Evolutionary conservation across 2,113 vertebrate genomes (phyloP), one percentile per base, ranked within the genome.

Genomic region (Dicaeum eximium): DNA sequence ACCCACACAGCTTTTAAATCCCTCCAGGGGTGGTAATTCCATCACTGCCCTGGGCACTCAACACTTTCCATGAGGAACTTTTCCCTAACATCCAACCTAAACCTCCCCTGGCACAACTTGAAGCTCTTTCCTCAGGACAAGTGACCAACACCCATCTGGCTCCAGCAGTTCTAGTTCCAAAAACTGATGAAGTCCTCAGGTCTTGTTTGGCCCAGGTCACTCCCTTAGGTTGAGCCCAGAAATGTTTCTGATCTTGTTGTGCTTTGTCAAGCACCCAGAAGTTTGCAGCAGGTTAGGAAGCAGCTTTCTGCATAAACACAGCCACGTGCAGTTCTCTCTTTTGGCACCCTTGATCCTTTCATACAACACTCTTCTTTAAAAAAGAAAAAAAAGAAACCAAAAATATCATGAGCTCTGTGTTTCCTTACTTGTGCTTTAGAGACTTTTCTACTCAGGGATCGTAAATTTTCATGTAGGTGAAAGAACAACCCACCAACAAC

Each of bases 351-450:
- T 35, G 20, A 64, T 16, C 28, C 5, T 64, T 62, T 44, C 53
- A 20, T 14, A 31, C 1, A 44, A 28, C 4, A 10, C 1, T 24
- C 1, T 21, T 8, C 31, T 16, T 35, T n/a, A 37, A 15, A 21
- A 56, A 10, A 15, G 8, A 37, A 15, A 21, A 56, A 10, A 15
- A 11, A 19, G 3, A 64, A 40, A 16, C 18, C 11, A 7, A 21
- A 51, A 62, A 2, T 2, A 8, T 21, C 6, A 18, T 20, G 30
- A 70, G 13, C 6, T 0, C 13, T n/a, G 0, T 14, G 31, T 72
- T 51, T 62, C 11, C 13, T 71, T 48, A 30, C 6, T 15, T 12
- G 2, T 51, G 22, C 13, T 75, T 62, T 23, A 71, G 3, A 40
- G 2, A 25, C 15, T 50, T 15, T 33, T 47, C 1, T n/a, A 10